These are phyloP conservation scores for Drosophila lacicola DNA, from an alignment of 2,888 invertebrate genomes.

Conservation along the genomic window DNA sequence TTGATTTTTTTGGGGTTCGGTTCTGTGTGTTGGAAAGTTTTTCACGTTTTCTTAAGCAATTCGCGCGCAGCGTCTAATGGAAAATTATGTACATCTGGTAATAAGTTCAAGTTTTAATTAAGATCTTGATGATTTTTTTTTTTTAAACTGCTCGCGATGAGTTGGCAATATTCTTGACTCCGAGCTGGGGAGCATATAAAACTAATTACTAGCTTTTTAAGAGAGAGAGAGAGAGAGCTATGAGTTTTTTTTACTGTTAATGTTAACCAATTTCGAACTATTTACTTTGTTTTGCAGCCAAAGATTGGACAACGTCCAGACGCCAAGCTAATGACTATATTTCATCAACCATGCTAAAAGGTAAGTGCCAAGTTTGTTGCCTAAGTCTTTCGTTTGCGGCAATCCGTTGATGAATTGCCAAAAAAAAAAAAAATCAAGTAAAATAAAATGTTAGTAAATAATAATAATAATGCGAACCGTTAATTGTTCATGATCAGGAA, in stretches of 20 bases:
- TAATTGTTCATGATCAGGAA: conserved; percentile 40
- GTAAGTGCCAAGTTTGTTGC: conserved; percentile 64
- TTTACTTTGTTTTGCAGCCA: conserved; percentile 58
- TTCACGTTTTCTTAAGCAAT: conserved; percentile 73
- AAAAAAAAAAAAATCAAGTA: conserved; percentile 13
- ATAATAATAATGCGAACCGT: conserved; percentile 43
- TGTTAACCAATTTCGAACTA: conserved; percentile 13
- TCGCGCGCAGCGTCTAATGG: conserved; percentile 52
- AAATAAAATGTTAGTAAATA: conserved; percentile 2
- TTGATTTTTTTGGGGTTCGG: conserved; percentile 17
- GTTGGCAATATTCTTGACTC: conserved; percentile 30
- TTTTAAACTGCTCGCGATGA: conserved; percentile 21
- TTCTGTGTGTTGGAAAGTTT: conserved; percentile 42
- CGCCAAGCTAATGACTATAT: conserved; percentile 23
- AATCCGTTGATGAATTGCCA: conserved; percentile 32
- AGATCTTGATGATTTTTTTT: conserved; percentile 48
- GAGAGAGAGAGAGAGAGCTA: not conserved
- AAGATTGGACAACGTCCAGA: conserved; percentile 51
- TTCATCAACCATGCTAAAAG: conserved; percentile 49
- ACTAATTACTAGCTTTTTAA: conserved; percentile 35
- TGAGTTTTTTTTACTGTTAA: not conserved
- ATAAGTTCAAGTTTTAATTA: conserved; percentile 43
- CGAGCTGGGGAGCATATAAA: conserved; percentile 1
- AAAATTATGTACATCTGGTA: conserved; percentile 37
- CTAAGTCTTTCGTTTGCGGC: conserved; percentile 50